These are phyloP conservation scores for Cyprinella venusta DNA, from an alignment of 2,797 vertebrate genomes.

Conservation along the genomic window DNA sequence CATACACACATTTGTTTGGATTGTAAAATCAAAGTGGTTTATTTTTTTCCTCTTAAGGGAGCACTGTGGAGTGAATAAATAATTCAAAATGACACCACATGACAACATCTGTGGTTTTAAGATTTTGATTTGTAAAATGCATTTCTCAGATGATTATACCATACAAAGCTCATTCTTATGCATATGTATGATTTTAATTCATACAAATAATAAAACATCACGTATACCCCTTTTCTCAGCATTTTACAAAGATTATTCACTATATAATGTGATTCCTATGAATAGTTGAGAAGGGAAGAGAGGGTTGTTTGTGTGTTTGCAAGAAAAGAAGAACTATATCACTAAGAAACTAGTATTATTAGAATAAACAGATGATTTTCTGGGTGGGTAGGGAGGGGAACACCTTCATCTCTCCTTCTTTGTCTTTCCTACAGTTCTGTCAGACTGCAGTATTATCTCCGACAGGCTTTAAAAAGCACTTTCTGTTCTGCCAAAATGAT, in stretches of 20 bases:
- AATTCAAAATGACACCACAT: constrained; percentile 25
- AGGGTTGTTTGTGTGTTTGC: neutral
- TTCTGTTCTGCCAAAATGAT: constrained; percentile 61
- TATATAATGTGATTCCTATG: neutral
- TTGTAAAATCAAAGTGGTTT: constrained; percentile 29
- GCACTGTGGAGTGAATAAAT: constrained; percentile 39
- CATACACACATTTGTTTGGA: constrained; percentile 11
- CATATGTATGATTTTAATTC: neutral
- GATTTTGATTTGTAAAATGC: constrained; percentile 2
- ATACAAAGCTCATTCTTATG: neutral
- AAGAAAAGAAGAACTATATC: neutral
- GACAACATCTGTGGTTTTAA: neutral
- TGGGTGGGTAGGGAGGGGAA: constrained; percentile 8
- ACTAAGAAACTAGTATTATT: neutral
- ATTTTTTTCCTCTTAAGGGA: constrained; percentile 41
- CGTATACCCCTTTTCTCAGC: neutral
- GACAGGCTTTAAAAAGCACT: constrained; percentile 48
- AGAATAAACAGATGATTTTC: neutral
- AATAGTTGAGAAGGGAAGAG: neutral
- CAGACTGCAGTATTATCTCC: constrained; percentile 46
- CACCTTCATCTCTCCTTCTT: constrained; percentile 37
- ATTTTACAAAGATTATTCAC: neutral
- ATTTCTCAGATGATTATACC: neutral
- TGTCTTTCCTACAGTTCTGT: constrained; percentile 33
- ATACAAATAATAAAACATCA: neutral